Percentiles rank a stretch among this genome's conserved stretches.
phyloP scores from a whole-genome alignment of 2,113 vertebrate species.

The Elgaria multicarinata region DNA sequence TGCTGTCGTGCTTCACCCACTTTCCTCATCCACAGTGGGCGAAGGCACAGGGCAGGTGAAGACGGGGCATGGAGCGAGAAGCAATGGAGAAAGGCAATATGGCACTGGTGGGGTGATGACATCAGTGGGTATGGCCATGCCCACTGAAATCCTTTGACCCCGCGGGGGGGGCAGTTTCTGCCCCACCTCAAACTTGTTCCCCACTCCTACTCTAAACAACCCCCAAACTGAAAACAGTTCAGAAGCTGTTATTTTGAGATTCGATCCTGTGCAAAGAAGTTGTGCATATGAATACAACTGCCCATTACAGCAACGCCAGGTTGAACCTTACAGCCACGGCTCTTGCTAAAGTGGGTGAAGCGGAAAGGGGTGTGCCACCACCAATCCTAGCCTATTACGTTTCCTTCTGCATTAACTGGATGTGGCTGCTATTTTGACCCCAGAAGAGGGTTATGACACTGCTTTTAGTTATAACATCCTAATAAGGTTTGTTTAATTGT shows the following conservation, averaged over 20 bases:
- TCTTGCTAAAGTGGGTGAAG: neutral
- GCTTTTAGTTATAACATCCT: neutral
- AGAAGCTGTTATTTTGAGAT: neutral
- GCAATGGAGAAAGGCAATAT: too few relatives aligned
- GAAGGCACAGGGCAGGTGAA: too few relatives aligned
- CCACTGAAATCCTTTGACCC: too few relatives aligned
- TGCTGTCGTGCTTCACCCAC: too few relatives aligned
- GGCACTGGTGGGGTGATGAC: too few relatives aligned
- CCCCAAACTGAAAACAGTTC: neutral
- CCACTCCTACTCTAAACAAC: neutral
- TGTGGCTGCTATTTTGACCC: neutral
- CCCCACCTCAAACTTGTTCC: too few relatives aligned
- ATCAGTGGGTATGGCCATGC: too few relatives aligned
- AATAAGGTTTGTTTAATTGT: neutral
- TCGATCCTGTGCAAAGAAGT: neutral
- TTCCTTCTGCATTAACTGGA: neutral
- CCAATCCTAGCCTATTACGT: neutral
- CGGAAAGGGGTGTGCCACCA: neutral
- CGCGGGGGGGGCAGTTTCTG: too few relatives aligned
- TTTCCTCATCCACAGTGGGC: too few relatives aligned
- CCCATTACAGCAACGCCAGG: neutral
- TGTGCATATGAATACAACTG: neutral
- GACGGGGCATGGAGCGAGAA: too few relatives aligned
- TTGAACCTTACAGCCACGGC: neutral
- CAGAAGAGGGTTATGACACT: neutral